Evolutionary conservation across 2,113 vertebrate species (phyloP).

Genomic region (Ammodramus savannarum): DNA sequence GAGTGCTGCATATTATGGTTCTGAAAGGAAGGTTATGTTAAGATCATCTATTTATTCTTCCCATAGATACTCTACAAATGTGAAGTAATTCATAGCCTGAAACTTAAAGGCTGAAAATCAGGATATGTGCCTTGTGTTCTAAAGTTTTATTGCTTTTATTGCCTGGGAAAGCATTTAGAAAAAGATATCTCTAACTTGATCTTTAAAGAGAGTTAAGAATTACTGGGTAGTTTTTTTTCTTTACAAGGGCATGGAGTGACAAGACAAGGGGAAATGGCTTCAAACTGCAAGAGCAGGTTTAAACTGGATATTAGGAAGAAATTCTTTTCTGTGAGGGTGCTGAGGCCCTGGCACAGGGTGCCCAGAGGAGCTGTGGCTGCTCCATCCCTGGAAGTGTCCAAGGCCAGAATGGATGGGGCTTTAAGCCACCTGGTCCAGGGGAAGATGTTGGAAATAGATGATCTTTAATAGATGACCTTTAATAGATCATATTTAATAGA

Average conservation of each 20-base stretch:
- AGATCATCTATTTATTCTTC: not conserved
- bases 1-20: not conserved
- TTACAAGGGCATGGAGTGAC: not conserved
- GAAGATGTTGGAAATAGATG: not conserved
- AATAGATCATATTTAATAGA: no score
- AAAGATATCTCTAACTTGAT: not conserved
- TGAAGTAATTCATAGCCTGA: not conserved
- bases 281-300: not conserved
- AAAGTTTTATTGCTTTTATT: not conserved
- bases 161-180: not conserved
- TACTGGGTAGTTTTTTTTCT: not conserved
- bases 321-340: not conserved
- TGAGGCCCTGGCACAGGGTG: not conserved
- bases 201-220: not conserved
- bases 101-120: not conserved
- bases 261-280: not conserved
- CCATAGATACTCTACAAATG: not conserved
- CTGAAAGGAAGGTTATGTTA: not conserved
- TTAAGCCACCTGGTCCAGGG: fast-evolving
- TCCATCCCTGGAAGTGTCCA: not conserved
- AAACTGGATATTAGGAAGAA: not conserved
- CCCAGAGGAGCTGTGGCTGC: not conserved
- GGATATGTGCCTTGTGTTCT: not conserved
- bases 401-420: not conserved
- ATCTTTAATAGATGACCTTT: not conserved